phyloP scores from a whole-genome alignment of 2,797 vertebrate species.

The Gephyroberyx darwinii region DNA sequence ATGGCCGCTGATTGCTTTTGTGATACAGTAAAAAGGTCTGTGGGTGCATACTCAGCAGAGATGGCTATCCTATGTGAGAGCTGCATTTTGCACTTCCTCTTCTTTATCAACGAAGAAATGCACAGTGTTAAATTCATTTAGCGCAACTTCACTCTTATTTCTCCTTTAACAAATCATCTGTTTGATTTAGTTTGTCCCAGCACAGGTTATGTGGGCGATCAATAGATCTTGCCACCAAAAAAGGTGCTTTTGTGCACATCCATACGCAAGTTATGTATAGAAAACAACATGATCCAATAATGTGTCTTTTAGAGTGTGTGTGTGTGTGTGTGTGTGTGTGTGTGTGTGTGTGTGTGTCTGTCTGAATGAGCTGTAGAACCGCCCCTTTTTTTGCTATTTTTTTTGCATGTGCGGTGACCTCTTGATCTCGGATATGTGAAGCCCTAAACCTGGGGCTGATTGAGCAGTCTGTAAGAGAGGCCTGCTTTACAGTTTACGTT shows the following conservation, averaged over 20 bases:
- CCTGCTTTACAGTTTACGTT: background rate
- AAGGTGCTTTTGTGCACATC: background rate
- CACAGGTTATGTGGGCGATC: background rate
- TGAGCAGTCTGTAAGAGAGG: background rate
- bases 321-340: conserved; percentile 22
- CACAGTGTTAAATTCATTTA: background rate
- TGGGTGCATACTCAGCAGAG: conserved; percentile 6
- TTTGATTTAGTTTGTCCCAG: background rate
- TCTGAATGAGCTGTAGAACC: conserved; percentile 9
- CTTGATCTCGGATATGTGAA: conserved; percentile 37
- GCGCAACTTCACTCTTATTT: background rate
- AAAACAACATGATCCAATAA: conserved; percentile 13
- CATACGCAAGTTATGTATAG: background rate
- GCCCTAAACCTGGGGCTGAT: conserved; percentile 17
- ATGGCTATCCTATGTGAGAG: conserved; percentile 13
- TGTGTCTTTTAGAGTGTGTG: conserved; percentile 16
- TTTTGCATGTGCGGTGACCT: conserved; percentile 20
- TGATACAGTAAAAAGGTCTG: conserved; percentile 5
- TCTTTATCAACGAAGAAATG: conserved; percentile 4
- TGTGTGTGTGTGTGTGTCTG: conserved; percentile 17
- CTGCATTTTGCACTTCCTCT: conserved; percentile 12
- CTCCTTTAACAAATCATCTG: background rate
- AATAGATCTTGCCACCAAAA: background rate
- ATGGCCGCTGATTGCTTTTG: background rate
- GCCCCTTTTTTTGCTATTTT: conserved; percentile 12